phyloP scores from a whole-genome alignment of 1,140 invertebrate genomes.

The Papilio polytes region DNA sequence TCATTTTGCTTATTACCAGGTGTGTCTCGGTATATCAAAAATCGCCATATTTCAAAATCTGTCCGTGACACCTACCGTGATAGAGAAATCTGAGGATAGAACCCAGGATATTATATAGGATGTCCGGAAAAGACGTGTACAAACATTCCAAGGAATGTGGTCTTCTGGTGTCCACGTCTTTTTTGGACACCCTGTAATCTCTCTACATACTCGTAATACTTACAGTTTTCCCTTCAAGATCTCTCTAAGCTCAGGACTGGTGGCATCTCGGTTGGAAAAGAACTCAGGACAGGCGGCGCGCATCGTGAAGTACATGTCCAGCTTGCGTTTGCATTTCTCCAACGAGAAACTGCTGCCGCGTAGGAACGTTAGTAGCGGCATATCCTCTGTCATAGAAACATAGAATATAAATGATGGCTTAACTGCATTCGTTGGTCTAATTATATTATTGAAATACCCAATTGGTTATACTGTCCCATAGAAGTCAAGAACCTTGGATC shows the following conservation, averaged over 20 bases:
- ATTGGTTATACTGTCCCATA: too few species aligned
- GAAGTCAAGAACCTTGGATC: too few species aligned
- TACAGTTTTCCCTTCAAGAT: slow-evolving; percentile 87
- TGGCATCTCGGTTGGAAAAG: slow-evolving; percentile 90
- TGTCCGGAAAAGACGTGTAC: too few species aligned
- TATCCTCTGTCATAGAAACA: slow-evolving; percentile 84
- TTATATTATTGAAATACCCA: too few species aligned
- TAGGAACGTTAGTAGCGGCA: slow-evolving; percentile 89
- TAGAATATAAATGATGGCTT: background rate
- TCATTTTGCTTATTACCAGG: too few species aligned
- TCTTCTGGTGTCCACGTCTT: too few species aligned
- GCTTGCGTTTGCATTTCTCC: slow-evolving; percentile 93
- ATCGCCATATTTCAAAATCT: background rate
- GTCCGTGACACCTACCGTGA: too few species aligned
- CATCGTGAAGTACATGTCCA: slow-evolving; percentile 95
- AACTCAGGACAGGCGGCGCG: slow-evolving; percentile 92
- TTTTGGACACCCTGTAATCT: too few species aligned
- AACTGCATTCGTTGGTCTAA: background rate
- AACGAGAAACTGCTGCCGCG: slow-evolving; percentile 93
- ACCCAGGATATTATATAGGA: too few species aligned
- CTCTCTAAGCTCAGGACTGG: slow-evolving; percentile 86
- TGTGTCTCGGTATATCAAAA: background rate
- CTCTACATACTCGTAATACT: slow-evolving; percentile 67
- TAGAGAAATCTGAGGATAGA: too few species aligned
- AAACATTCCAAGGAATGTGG: too few species aligned